These are phyloP conservation scores for Setipinna tenuifilis DNA, from an alignment of 2,797 vertebrate species.

Conservation along the genomic window DNA sequence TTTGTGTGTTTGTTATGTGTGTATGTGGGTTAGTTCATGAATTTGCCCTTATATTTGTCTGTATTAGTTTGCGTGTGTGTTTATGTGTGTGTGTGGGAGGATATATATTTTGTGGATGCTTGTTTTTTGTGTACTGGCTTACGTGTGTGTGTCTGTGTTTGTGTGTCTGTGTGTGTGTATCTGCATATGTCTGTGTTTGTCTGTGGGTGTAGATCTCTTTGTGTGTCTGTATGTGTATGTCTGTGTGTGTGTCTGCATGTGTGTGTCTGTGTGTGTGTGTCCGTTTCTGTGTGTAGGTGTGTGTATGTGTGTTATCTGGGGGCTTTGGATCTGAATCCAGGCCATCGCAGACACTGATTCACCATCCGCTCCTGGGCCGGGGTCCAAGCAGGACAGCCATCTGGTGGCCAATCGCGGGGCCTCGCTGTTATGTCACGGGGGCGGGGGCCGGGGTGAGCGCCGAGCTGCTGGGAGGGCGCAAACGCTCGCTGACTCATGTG, in stretches of 20 bases:
- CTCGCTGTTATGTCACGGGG: constrained; percentile 73
- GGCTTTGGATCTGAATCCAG: constrained; percentile 70
- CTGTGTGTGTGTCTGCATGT: not conserved
- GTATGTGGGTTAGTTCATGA: constrained; percentile 34
- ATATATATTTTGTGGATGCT: not conserved
- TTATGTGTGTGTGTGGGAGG: not conserved
- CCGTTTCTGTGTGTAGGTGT: not conserved
- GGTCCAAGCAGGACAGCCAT: constrained; percentile 76
- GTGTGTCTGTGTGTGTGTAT: not conserved
- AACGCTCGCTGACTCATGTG: constrained; percentile 67
- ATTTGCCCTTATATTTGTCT: not conserved
- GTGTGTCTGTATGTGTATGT: not conserved
- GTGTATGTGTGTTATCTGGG: constrained; percentile 49
- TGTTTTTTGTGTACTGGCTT: not conserved
- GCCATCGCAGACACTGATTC: constrained; percentile 71
- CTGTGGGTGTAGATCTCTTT: not conserved
- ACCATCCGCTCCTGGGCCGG: constrained; percentile 69
- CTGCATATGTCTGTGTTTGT: not conserved
- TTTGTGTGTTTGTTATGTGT: not conserved
- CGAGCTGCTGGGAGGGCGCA: constrained; percentile 56
- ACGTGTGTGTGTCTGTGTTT: not conserved
- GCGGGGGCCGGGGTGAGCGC: constrained; percentile 58
- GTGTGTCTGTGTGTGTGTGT: not conserved
- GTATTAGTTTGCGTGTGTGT: not conserved
- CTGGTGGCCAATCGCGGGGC: constrained; percentile 76